These are phyloP conservation scores for Thalassoma bifasciatum DNA, from an alignment of 2,113 vertebrate genomes.

Conservation along the genomic window DNA sequence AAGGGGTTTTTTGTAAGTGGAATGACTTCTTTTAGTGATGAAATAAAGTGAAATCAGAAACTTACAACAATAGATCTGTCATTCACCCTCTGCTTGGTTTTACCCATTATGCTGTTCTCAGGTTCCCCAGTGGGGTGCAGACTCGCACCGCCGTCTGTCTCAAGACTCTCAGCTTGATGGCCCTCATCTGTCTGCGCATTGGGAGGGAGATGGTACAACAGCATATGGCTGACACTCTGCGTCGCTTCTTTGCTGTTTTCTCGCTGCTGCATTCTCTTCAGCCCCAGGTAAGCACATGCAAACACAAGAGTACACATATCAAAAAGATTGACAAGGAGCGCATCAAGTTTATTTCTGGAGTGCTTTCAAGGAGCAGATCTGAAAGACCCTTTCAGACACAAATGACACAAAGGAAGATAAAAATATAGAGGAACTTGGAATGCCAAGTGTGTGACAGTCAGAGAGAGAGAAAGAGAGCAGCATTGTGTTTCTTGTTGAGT, in stretches of 20 bases:
- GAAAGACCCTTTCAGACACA: conserved; percentile 9
- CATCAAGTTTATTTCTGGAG: conserved; percentile 25
- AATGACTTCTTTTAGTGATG: not conserved
- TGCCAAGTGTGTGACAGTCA: not conserved
- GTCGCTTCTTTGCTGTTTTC: conserved; percentile 91
- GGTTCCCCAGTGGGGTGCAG: conserved; percentile 95
- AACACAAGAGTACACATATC: not conserved
- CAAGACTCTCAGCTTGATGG: conserved; percentile 95
- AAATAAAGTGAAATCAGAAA: conserved; percentile 4
- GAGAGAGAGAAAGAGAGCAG: not conserved
- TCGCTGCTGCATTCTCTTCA: conserved; percentile 87
- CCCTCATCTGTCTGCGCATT: conserved; percentile 94
- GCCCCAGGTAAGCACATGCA: conserved; percentile 83
- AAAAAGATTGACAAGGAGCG: not conserved
- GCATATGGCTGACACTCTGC: conserved; percentile 91
- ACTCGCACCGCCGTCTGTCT: conserved; percentile 91
- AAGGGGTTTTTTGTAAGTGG: not conserved
- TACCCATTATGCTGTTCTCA: conserved; percentile 64
- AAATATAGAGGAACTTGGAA: conserved; percentile 12
- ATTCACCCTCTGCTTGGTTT: conserved; percentile 30
- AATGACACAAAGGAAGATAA: conserved; percentile 2
- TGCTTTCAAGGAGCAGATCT: conserved; percentile 26
- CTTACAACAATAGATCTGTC: not conserved
- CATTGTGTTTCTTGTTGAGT: not conserved
- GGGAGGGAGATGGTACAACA: conserved; percentile 98